Base-by-base conservation (phyloP, 2,113 vertebrate genomes). In the Pitta sordida region DNA sequence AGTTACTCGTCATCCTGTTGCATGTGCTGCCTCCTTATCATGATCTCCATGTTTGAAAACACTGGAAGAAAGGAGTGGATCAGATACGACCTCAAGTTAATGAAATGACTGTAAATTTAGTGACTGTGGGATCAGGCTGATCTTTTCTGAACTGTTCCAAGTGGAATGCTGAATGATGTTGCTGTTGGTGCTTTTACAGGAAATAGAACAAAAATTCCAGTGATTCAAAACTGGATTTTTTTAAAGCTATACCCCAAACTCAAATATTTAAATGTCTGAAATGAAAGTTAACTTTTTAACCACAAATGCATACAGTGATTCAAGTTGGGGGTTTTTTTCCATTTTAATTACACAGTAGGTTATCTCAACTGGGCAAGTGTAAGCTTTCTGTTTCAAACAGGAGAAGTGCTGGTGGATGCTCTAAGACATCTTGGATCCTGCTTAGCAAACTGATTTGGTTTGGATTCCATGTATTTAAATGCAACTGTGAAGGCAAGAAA, bases 201-300 rank as follows among this genome's bases (percentile, higher is more conserved):
- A 98, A 98, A 97, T 87, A 96, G 91, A 97, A 90, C 94, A 97
- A 98, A 97, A 98, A 96, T 97, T 95, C 95, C 96, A 97, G 67
- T 98, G 96, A 97, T 98, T 97, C 97, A 98, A 91, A 97, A 96
- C 93, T 96, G 85, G 84, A 69, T 95, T 95, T 93, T 94, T 94
- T 93, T 36, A 70, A 94, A 91, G 83, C 86, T 92, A 14, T 70
- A 73, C 81, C 96, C 92, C 94, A 94, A 90, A 94, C 94, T 91
- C 93, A 95, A 96, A 90, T 96, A 90, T 97, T 97, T 95, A 95
- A 96, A 94, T 95, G 84, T 94, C 94, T 90, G 64, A 92, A 95
- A 71, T 84, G 75, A 92, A 95, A 94, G 51, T 86, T 94, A 82
- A 73, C 89, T 74, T 90, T 75, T 86, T 91, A 9, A 59, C 36